Evolutionary conservation across 2,113 vertebrate species (phyloP).

Genomic region (Scomber japonicus): DNA sequence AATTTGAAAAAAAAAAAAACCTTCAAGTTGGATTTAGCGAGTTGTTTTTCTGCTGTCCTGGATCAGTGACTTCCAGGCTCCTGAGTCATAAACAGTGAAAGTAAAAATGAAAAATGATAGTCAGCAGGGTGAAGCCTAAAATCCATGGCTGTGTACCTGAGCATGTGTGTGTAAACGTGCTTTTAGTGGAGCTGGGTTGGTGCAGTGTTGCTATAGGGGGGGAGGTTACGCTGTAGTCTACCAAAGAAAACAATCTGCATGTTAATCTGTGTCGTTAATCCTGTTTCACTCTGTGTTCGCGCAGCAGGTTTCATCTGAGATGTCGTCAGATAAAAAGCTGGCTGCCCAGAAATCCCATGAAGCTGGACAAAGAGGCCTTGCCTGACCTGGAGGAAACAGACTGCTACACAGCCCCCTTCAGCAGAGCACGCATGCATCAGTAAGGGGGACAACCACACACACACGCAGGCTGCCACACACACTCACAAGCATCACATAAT

Average conservation of each 20-base stretch:
- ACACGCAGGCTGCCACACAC: not conserved
- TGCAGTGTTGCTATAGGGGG: not conserved
- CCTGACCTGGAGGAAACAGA: slow-evolving; percentile 96
- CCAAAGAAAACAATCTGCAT: slow-evolving; percentile 55
- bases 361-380: slow-evolving; percentile 96
- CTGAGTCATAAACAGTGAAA: not conserved
- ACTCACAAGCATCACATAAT: not conserved
- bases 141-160: not conserved
- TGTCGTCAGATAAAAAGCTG: slow-evolving; percentile 94
- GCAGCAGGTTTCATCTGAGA: slow-evolving; percentile 90
- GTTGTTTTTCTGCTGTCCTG: slow-evolving; percentile 7
- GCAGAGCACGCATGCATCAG: slow-evolving; percentile 96
- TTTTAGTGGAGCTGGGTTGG: slow-evolving; percentile 13
- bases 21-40: slow-evolving; percentile 5
- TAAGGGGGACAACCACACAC: slow-evolving; percentile 77
- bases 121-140: not conserved
- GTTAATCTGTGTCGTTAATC: slow-evolving; percentile 61
- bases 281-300: not conserved
- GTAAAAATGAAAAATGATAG: slow-evolving; percentile 10
- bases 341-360: slow-evolving; percentile 97
- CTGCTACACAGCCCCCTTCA: slow-evolving; percentile 98
- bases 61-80: slow-evolving; percentile 4
- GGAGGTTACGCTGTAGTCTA: slow-evolving; percentile 15
- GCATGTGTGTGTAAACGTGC: not conserved
- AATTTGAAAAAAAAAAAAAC: slow-evolving; percentile 17